Evolutionary conservation across 30 jellyfish, hydroid and myxozoan species (phyloP).

Genomic region (Turritopsis rubra): DNA sequence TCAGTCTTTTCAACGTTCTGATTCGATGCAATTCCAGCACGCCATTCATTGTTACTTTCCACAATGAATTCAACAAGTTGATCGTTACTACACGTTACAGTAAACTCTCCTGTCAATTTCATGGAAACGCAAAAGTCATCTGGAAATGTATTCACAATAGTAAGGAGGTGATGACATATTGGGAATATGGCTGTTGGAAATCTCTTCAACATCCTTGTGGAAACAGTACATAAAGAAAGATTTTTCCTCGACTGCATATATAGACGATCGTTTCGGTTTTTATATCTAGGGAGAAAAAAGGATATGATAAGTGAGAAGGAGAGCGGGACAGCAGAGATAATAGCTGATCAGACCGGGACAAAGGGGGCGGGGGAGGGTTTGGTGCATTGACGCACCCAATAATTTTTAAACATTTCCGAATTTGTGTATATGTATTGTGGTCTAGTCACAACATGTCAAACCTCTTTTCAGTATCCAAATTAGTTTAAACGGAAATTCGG

Average conservation of each 20-base stretch:
- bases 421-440: too few relatives aligned
- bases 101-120: background rate
- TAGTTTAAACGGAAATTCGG: too few relatives aligned
- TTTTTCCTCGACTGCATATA: background rate
- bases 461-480: too few relatives aligned
- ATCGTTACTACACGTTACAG: background rate
- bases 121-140: background rate
- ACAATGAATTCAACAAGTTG: background rate
- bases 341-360: too few relatives aligned
- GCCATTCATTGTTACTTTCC: background rate
- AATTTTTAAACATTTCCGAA: too few relatives aligned
- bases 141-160: background rate
- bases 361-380: too few relatives aligned
- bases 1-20: background rate
- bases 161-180: background rate
- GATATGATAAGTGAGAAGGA: too few relatives aligned
- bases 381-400: too few relatives aligned
- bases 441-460: too few relatives aligned
- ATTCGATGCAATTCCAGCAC: too few relatives aligned
- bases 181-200: background rate
- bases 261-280: background rate
- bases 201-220: background rate
- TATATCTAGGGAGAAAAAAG: background rate
- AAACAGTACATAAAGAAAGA: background rate
- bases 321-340: background rate